phyloP scores from a whole-genome alignment of 2,888 invertebrate species.

The Noctua pronuba region DNA sequence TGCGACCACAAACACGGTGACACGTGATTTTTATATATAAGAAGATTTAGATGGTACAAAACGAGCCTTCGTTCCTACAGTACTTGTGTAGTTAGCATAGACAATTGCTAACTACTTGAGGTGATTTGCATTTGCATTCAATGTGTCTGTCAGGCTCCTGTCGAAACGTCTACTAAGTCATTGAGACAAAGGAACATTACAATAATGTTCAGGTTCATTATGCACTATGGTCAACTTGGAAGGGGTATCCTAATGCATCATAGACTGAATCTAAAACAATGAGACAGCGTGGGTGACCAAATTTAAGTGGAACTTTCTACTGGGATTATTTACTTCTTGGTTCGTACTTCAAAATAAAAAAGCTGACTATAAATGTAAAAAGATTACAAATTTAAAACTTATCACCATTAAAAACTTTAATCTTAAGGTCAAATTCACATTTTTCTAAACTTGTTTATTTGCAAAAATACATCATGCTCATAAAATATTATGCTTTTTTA shows the following conservation, averaged over 20 bases:
- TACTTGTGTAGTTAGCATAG: neutral
- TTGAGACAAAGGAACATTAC: slow-evolving; percentile 18
- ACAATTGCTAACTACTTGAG: neutral
- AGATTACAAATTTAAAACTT: neutral
- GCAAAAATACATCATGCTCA: too few relatives aligned
- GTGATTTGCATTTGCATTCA: slow-evolving; percentile 33
- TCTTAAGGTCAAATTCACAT: neutral
- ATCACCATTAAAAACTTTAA: neutral
- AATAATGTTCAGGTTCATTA: slow-evolving; percentile 12
- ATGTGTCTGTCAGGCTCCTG: slow-evolving; percentile 8
- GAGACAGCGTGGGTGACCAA: neutral
- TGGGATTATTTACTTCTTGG: neutral
- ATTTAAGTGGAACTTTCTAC: neutral
- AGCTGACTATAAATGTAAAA: too few relatives aligned
- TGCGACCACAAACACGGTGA: too few relatives aligned
- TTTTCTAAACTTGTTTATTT: neutral
- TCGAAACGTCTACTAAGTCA: slow-evolving; percentile 4
- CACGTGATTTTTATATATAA: too few relatives aligned
- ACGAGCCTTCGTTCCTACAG: neutral
- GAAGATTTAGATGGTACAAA: neutral
- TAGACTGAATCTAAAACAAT: neutral
- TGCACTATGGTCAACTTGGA: neutral
- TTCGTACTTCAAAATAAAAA: neutral
- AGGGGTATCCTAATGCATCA: neutral
- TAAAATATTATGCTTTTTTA: neutral